These are phyloP conservation scores for Linnaemya vulpina DNA, from an alignment of 2,888 invertebrate species.

Conservation along the genomic window DNA sequence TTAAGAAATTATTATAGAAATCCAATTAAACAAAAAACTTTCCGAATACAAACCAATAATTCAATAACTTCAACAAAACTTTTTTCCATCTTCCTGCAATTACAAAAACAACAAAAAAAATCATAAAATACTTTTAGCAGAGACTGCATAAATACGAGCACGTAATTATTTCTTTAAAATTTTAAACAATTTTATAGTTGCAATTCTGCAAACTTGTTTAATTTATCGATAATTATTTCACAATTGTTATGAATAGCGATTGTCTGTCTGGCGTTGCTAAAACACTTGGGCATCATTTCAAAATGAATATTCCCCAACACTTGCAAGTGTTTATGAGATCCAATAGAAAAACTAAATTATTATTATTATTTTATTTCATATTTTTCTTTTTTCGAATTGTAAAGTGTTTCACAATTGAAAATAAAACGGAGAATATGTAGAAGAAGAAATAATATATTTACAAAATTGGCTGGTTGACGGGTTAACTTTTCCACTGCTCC, in stretches of 20 bases:
- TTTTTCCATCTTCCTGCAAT: slow-evolving; percentile 1
- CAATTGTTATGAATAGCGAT: slow-evolving; percentile 13
- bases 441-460: slow-evolving; percentile 25
- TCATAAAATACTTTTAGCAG: neutral
- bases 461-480: slow-evolving; percentile 35
- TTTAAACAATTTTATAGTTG: neutral
- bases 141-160: neutral
- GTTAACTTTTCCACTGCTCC: slow-evolving; percentile 45
- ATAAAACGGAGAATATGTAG: slow-evolving; percentile 25
- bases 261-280: neutral
- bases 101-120: neutral
- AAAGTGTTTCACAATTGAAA: slow-evolving; percentile 63
- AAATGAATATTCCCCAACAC: neutral
- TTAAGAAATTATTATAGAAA: slow-evolving; percentile 39
- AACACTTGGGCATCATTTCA: slow-evolving; percentile 5
- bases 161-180: slow-evolving; percentile 9
- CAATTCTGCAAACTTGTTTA: slow-evolving; percentile 46
- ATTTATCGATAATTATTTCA: slow-evolving; percentile 62
- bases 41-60: slow-evolving; percentile 29
- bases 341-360: slow-evolving; percentile 13
- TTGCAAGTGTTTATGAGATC: slow-evolving; percentile 25
- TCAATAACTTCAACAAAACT: slow-evolving; percentile 35
- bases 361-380: too few species aligned
- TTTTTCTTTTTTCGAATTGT: slow-evolving; percentile 29
- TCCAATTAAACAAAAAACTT: slow-evolving; percentile 36